Conservation (phyloP, 2,888 invertebrate genomes). For the Mantis religiosa region DNA sequence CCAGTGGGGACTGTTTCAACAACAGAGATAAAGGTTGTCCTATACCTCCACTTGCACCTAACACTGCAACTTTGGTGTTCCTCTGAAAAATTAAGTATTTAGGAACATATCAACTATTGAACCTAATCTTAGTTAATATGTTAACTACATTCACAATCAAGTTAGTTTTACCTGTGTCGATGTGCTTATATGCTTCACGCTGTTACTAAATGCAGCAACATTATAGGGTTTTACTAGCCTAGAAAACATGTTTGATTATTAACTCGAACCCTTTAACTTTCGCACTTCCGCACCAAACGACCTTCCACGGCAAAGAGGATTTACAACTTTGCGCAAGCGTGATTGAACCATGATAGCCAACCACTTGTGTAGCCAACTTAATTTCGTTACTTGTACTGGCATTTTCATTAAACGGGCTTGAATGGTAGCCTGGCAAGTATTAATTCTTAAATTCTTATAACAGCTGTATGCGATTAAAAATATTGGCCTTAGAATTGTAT, state of each 20-base stretch:
- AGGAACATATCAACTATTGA: neutral
- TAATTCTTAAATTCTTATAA: too few species aligned
- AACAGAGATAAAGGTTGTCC: slow-evolving; percentile 93
- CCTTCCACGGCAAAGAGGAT: slow-evolving; percentile 5
- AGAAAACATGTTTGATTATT: slow-evolving; percentile 55
- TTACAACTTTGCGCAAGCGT: neutral
- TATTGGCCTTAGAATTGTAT: too few species aligned
- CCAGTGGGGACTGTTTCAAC: slow-evolving; percentile 82
- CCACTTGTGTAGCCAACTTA: neutral
- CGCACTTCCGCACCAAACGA: neutral
- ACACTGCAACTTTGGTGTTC: slow-evolving; percentile 89
- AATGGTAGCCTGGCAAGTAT: too few species aligned
- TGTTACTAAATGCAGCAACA: slow-evolving; percentile 49
- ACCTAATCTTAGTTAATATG: neutral
- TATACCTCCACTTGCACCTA: slow-evolving; percentile 96
- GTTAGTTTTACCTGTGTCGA: slow-evolving; percentile 23
- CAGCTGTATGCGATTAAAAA: too few species aligned
- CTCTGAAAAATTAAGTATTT: slow-evolving; percentile 51
- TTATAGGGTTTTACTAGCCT: slow-evolving; percentile 53
- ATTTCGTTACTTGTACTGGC: neutral
- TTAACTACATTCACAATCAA: neutral
- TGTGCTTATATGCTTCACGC: slow-evolving; percentile 57
- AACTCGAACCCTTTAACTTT: neutral
- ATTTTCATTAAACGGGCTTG: neutral
- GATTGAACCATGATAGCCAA: neutral